Conservation (phyloP, 2,888 invertebrate genomes). For the Drosophila phalerata region DNA sequence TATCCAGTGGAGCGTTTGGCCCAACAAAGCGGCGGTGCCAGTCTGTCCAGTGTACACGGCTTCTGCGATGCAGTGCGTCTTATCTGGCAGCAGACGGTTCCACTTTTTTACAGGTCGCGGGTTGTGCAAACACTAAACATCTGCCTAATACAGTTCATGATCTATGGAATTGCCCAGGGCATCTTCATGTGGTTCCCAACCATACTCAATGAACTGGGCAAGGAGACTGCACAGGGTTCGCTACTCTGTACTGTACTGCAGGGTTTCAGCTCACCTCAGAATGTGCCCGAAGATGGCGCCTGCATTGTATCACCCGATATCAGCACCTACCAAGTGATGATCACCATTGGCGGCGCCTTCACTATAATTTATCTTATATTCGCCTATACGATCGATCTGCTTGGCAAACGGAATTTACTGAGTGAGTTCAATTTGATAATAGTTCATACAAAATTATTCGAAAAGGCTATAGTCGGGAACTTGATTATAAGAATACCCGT, state of each 20-base stretch:
- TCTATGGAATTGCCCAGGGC: conserved; percentile 83
- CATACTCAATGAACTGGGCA: conserved; percentile 80
- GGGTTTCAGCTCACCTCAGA: conserved; percentile 22
- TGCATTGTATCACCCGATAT: conserved; percentile 88
- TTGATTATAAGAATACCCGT: no score
- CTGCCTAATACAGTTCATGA: conserved; percentile 73
- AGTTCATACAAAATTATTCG: no score
- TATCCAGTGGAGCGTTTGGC: conserved; percentile 86
- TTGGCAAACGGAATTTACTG: conserved; percentile 88
- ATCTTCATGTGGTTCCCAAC: conserved; percentile 85
- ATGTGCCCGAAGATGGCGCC: neutral
- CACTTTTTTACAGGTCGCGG: conserved; percentile 77
- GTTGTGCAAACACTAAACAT: conserved; percentile 82
- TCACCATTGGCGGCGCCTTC: conserved; percentile 89
- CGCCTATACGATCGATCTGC: conserved; percentile 87
- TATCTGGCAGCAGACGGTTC: conserved; percentile 83
- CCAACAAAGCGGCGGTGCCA: conserved; percentile 73
- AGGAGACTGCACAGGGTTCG: conserved; percentile 83
- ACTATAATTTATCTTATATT: conserved; percentile 88
- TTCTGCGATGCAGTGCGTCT: conserved; percentile 76
- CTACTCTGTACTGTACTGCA: conserved; percentile 69
- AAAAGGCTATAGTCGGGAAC: no score
- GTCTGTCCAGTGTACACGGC: conserved; percentile 73
- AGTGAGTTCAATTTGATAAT: conserved; percentile 75
- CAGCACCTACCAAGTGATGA: conserved; percentile 88